Evolutionary conservation across 2,888 invertebrate species (phyloP).

Genomic region (Linnaemya tessellans): DNA sequence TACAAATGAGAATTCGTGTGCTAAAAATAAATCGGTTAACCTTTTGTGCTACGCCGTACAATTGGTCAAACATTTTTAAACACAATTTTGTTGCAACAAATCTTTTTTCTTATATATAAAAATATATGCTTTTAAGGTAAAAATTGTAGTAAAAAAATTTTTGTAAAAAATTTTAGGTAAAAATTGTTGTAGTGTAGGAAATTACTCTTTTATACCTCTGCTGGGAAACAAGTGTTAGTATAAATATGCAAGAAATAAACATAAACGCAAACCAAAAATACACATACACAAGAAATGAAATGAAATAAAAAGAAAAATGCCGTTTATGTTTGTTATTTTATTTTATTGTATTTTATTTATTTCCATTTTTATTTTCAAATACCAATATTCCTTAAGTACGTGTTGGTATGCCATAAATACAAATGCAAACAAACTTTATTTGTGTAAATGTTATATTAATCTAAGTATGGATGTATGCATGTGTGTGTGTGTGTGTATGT

Average conservation of each 20-base stretch:
- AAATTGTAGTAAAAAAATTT: too few relatives aligned
- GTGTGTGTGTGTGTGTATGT: neutral
- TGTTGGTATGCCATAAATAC: slow-evolving; percentile 73
- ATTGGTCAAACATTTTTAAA: too few relatives aligned
- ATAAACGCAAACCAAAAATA: slow-evolving; percentile 38
- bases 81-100: too few relatives aligned
- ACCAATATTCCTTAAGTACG: slow-evolving; percentile 72
- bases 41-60: too few relatives aligned
- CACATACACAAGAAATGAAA: slow-evolving; percentile 11
- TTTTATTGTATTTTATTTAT: slow-evolving; percentile 67
- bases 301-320: slow-evolving; percentile 54
- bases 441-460: slow-evolving; percentile 78
- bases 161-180: too few relatives aligned
- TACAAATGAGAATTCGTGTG: too few relatives aligned
- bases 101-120: too few relatives aligned
- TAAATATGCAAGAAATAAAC: slow-evolving; percentile 37
- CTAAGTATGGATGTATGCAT: neutral
- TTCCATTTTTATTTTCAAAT: slow-evolving; percentile 71
- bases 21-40: too few relatives aligned
- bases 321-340: slow-evolving; percentile 71
- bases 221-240: slow-evolving; percentile 6
- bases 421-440: slow-evolving; percentile 47
- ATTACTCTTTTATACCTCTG: slow-evolving; percentile 23
- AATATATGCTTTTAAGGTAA: too few relatives aligned
- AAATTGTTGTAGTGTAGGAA: neutral